Percentiles rank a stretch among this genome's conserved stretches.
These are phyloP conservation scores for Buathra laborator DNA, from an alignment of 2,888 invertebrate species.

Conservation along the genomic window DNA sequence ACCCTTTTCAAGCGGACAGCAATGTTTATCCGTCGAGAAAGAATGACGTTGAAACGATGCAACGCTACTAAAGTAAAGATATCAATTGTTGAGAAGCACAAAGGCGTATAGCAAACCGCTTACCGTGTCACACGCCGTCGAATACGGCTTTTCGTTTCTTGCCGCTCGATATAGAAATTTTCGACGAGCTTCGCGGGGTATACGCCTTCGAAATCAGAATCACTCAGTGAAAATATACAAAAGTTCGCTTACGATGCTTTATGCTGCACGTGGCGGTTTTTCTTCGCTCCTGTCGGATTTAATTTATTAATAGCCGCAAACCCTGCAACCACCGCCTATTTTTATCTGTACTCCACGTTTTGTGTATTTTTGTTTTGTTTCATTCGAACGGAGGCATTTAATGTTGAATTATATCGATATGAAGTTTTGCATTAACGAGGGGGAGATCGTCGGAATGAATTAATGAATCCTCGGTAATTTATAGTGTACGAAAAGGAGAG, in stretches of 20 bases:
- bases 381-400: constrained; percentile 19
- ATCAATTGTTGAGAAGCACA: too few species aligned
- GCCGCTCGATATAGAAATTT: background rate
- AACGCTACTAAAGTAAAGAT: too few species aligned
- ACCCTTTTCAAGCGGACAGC: too few species aligned
- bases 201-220: constrained; percentile 36
- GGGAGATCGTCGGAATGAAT: constrained; percentile 35
- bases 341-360: constrained; percentile 1
- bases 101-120: too few species aligned
- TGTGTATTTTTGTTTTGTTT: constrained; percentile 11
- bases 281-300: constrained; percentile 24
- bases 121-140: too few species aligned
- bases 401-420: constrained; percentile 1
- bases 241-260: constrained; percentile 21
- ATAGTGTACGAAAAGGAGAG: background rate
- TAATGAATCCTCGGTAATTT: constrained; percentile 56
- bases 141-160: too few species aligned
- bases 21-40: too few species aligned
- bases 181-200: background rate
- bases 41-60: too few species aligned
- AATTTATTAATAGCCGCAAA: constrained; percentile 60
- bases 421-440: constrained; percentile 32
- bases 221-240: constrained; percentile 60
- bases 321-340: background rate
- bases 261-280: constrained; percentile 45